These are phyloP conservation scores for Bembecia ichneumoniformis DNA, from an alignment of 2,888 invertebrate species.

Conservation along the genomic window DNA sequence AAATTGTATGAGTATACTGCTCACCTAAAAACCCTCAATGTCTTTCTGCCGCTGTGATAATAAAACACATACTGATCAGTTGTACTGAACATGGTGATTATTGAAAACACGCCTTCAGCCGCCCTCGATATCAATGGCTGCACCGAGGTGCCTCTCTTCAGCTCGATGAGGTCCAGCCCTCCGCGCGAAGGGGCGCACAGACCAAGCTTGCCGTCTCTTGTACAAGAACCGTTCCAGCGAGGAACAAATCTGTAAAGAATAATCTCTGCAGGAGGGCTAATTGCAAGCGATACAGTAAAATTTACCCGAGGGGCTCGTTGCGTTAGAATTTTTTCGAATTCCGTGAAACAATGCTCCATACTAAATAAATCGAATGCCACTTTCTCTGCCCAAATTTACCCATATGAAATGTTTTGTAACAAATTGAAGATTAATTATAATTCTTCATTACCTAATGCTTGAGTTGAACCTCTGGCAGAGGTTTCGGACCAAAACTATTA, in stretches of 20 bases:
- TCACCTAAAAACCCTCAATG: slow-evolving; percentile 90
- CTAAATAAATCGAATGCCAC: too few species aligned
- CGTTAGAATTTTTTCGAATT: not conserved
- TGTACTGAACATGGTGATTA: slow-evolving; percentile 94
- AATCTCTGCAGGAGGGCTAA: not conserved
- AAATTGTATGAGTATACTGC: too few species aligned
- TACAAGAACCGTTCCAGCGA: slow-evolving; percentile 93
- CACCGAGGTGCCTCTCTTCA: slow-evolving; percentile 90
- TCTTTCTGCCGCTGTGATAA: slow-evolving; percentile 96
- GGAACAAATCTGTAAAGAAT: slow-evolving; percentile 75
- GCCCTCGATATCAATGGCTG: slow-evolving; percentile 93
- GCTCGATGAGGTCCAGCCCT: slow-evolving; percentile 91
- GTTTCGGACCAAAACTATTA: too few species aligned
- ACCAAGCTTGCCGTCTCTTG: slow-evolving; percentile 89
- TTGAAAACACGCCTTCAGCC: slow-evolving; percentile 97
- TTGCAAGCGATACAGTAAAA: not conserved
- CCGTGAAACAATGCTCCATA: not conserved
- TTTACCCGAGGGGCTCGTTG: not conserved
- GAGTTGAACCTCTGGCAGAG: too few species aligned
- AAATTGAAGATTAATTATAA: too few species aligned
- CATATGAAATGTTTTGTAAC: too few species aligned
- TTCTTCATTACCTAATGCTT: too few species aligned
- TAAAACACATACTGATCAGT: slow-evolving; percentile 96
- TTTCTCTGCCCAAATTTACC: too few species aligned
- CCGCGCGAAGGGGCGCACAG: slow-evolving; percentile 94